Conservation (phyloP, 2,888 invertebrate genomes). For the Pheosia gnoma region DNA sequence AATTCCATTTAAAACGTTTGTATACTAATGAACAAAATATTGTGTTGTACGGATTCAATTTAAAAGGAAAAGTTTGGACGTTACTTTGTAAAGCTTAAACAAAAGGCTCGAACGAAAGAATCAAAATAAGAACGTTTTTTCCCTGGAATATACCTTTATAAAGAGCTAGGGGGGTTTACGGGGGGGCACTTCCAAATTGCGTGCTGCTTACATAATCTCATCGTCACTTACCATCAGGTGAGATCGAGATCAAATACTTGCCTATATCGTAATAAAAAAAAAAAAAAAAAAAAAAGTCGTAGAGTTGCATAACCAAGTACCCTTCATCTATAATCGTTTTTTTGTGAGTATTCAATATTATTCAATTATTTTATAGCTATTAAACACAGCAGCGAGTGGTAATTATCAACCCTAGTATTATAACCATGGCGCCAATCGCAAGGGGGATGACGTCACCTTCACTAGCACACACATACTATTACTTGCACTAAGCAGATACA, state of each 20-base stretch:
- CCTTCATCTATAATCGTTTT: not conserved
- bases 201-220: not conserved
- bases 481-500: slow-evolving; percentile 15
- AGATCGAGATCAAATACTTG: too few species aligned
- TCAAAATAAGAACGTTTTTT: not conserved
- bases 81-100: slow-evolving; percentile 16
- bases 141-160: too few species aligned
- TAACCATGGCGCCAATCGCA: slow-evolving; percentile 44
- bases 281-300: not conserved
- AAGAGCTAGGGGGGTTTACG: not conserved
- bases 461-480: slow-evolving; percentile 18
- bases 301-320: not conserved
- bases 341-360: not conserved
- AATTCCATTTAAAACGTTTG: too few species aligned
- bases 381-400: slow-evolving; percentile 35
- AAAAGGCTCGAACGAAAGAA: slow-evolving; percentile 10
- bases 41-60: slow-evolving; percentile 17
- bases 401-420: slow-evolving; percentile 41
- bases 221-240: too few species aligned
- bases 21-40: not conserved
- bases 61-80: slow-evolving; percentile 15
- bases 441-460: slow-evolving; percentile 48
- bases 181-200: not conserved
- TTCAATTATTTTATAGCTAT: slow-evolving; percentile 30
- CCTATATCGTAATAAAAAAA: too few species aligned